phyloP scores from a whole-genome alignment of 2,888 invertebrate species.

The Acronicta psi region DNA sequence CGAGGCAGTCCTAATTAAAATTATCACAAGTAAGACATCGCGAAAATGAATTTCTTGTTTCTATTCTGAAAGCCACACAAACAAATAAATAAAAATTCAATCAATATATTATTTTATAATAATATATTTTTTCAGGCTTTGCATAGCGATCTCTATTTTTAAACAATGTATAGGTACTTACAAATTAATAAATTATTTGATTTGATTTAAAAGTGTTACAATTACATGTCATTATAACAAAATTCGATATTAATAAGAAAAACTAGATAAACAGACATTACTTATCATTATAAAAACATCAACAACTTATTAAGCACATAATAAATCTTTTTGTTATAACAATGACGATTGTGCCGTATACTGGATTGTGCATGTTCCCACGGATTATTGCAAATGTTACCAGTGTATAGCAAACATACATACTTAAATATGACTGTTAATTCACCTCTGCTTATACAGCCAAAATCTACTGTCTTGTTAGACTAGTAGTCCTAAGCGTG shows the following conservation, averaged over 20 bases:
- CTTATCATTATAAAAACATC: conserved; percentile 45
- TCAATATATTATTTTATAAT: too few species aligned
- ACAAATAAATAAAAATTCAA: too few species aligned
- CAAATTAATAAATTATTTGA: too few species aligned
- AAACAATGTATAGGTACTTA: too few species aligned
- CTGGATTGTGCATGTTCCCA: conserved; percentile 31
- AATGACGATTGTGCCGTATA: conserved; percentile 45
- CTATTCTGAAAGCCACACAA: too few species aligned
- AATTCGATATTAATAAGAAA: conserved; percentile 26
- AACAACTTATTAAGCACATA: conserved; percentile 41
- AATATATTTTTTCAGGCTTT: too few species aligned
- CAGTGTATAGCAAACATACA: conserved; percentile 23
- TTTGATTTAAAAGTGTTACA: conserved; percentile 8
- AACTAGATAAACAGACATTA: conserved; percentile 17
- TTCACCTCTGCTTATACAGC: conserved; percentile 16
- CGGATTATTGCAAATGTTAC: conserved; percentile 33
- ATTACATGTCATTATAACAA: conserved; percentile 15
- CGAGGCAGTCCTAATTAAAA: too few species aligned
- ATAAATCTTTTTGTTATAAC: conserved; percentile 37
- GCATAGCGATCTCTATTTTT: too few species aligned
- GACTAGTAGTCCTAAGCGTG: too few species aligned
- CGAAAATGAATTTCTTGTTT: too few species aligned
- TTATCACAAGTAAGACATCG: too few species aligned
- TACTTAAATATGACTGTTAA: conserved; percentile 27
- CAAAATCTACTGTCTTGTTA: too few species aligned